These are phyloP conservation scores for Drosophila aff. DNA, from an alignment of 1,140 invertebrate species.

Conservation along the genomic window DNA sequence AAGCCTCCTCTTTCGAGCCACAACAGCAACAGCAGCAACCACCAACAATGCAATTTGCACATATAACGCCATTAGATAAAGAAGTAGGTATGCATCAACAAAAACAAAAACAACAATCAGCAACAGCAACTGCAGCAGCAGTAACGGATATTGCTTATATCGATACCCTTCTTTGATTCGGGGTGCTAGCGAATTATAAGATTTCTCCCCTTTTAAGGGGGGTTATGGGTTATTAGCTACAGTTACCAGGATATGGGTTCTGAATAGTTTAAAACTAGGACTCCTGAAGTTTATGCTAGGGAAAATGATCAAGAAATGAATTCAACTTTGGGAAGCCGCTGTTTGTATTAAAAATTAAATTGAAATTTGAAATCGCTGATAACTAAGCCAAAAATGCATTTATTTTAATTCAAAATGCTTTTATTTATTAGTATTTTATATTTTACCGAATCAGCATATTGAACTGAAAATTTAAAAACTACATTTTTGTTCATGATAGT, in stretches of 20 bases:
- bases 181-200: neutral
- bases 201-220: neutral
- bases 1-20: constrained; percentile 57
- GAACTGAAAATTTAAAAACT: too few species aligned
- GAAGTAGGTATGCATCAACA: constrained; percentile 82
- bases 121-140: constrained; percentile 4
- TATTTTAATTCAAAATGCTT: too few species aligned
- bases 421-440: too few species aligned
- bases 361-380: too few species aligned
- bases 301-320: neutral
- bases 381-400: too few species aligned
- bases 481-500: too few species aligned
- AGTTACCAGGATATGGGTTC: neutral
- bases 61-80: constrained; percentile 81
- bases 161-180: neutral
- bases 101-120: constrained; percentile 32
- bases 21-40: constrained; percentile 37
- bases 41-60: constrained; percentile 65
- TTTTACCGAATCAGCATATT: too few species aligned
- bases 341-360: too few species aligned
- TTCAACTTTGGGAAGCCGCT: neutral
- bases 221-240: neutral
- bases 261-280: neutral
- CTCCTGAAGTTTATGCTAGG: neutral
- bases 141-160: constrained; percentile 10